Evolutionary conservation across 2,113 vertebrate genomes (phyloP).

Genomic region (Orthochromis malagaraziensis): DNA sequence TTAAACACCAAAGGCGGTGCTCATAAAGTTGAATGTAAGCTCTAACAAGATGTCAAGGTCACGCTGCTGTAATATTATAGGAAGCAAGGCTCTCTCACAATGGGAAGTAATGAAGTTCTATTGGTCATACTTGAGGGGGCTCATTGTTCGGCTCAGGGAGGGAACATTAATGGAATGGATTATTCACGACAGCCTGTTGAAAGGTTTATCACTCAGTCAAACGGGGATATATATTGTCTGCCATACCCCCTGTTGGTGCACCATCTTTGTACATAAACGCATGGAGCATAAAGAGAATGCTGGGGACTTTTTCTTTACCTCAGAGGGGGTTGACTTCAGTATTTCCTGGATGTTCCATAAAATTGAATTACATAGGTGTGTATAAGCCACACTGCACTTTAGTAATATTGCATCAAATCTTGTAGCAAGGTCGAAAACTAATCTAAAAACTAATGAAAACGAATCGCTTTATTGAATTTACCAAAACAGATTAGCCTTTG

Average conservation of each 20-base stretch:
- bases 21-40: slow-evolving; percentile 62
- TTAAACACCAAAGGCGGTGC: slow-evolving; percentile 41
- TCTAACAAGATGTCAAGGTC: slow-evolving; percentile 70
- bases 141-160: slow-evolving; percentile 33
- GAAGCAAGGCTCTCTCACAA: slow-evolving; percentile 37
- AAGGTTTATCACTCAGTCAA: slow-evolving; percentile 60
- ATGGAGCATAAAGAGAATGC: background rate
- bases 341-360: background rate
- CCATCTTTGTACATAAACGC: background rate
- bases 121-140: slow-evolving; percentile 49
- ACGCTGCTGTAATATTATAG: slow-evolving; percentile 43
- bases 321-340: background rate
- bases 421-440: background rate
- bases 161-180: slow-evolving; percentile 57
- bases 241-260: background rate
- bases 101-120: slow-evolving; percentile 50
- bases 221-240: slow-evolving; percentile 38
- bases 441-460: background rate
- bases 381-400: background rate
- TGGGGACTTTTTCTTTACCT: background rate
- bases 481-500: background rate
- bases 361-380: background rate
- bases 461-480: background rate
- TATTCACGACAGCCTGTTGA: slow-evolving; percentile 50
- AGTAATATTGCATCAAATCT: background rate